Evolutionary conservation across 2,888 invertebrate species (phyloP).

Genomic region (Campoplex nolae): DNA sequence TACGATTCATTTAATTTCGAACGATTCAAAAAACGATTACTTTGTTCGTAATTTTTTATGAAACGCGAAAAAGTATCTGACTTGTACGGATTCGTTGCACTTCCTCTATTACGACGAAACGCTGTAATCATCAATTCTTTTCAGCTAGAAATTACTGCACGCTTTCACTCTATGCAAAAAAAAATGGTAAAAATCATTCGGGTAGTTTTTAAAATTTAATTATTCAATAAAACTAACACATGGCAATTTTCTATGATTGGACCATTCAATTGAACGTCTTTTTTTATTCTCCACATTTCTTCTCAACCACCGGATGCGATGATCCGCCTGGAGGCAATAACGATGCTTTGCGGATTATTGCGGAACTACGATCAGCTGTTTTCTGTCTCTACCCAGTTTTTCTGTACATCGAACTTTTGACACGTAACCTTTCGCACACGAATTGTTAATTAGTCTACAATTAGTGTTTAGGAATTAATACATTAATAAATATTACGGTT

Average conservation of each 20-base stretch:
- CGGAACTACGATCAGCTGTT: conserved; percentile 46
- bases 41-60: neutral
- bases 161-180: neutral
- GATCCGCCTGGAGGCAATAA: neutral
- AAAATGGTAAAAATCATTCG: neutral
- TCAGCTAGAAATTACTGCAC: neutral
- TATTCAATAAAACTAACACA: neutral
- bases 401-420: conserved; percentile 47
- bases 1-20: neutral
- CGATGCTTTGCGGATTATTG: neutral
- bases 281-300: neutral
- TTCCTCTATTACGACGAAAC: neutral
- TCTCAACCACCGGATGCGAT: neutral
- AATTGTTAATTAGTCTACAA: conserved; percentile 5
- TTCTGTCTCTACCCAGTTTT: conserved; percentile 14
- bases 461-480: neutral
- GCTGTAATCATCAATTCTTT: neutral
- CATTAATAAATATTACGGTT: neutral
- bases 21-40: neutral
- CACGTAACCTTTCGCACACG: conserved; percentile 53
- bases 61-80: neutral
- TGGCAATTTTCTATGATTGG: neutral
- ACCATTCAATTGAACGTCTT: neutral
- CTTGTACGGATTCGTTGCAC: neutral
- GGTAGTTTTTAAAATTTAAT: neutral